Conservation (phyloP, 2,888 invertebrate species). For the Leistus spinibarbis region DNA sequence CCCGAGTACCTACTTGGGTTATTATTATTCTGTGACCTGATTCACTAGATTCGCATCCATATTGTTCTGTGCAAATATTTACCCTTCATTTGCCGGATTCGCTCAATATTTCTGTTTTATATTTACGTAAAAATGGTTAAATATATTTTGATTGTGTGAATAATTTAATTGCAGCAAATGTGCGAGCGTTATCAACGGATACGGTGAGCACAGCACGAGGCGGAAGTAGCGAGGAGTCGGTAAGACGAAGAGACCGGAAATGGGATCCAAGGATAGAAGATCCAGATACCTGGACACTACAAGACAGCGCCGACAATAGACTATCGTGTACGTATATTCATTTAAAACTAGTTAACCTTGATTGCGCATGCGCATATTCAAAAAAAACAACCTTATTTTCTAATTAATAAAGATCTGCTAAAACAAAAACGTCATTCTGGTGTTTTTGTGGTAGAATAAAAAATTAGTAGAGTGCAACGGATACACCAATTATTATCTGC, state of each 20-base stretch:
- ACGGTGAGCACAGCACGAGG: constrained; percentile 30
- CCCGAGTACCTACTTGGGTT: neutral
- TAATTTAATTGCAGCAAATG: neutral
- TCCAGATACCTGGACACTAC: constrained; percentile 49
- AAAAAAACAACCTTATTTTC: neutral
- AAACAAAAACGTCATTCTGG: neutral
- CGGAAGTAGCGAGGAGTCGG: constrained; percentile 22
- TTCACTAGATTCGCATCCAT: neutral
- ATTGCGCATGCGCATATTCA: too few relatives aligned
- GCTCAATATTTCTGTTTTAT: too few relatives aligned
- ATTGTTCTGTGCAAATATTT: constrained; percentile 18
- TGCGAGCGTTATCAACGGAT: constrained; percentile 18
- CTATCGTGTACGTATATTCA: constrained; percentile 56
- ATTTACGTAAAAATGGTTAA: too few relatives aligned
- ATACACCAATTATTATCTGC: neutral
- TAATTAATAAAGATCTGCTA: neutral
- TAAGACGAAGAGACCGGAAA: neutral
- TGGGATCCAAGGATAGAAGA: constrained; percentile 27
- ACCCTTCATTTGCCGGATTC: constrained; percentile 21
- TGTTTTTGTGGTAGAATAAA: neutral
- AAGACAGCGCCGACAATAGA: constrained; percentile 57
- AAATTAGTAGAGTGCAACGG: neutral
- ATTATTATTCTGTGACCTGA: neutral
- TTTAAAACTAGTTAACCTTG: too few relatives aligned
- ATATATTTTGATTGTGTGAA: too few relatives aligned